Percentiles rank a stretch among this genome's conserved stretches.
phyloP scores from a whole-genome alignment of 1,140 invertebrate species.

The Nylanderia fulva region DNA sequence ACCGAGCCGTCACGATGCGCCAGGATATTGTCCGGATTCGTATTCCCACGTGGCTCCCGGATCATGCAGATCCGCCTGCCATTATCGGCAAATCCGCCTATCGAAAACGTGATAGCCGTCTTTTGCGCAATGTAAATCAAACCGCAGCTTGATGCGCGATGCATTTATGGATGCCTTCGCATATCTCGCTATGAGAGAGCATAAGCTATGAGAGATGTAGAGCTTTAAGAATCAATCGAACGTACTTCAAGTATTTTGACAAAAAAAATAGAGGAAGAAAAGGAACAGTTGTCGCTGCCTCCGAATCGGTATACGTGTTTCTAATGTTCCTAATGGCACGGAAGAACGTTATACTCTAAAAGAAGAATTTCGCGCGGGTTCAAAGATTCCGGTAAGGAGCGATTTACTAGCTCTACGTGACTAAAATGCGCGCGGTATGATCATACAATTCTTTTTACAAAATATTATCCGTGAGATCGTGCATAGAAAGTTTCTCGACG shows the following conservation, averaged over 20 bases:
- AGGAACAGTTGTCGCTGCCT: not conserved
- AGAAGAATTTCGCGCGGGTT: constrained; percentile 38
- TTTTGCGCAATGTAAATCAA: constrained; percentile 76
- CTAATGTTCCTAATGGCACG: constrained; percentile 22
- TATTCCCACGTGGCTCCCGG: constrained; percentile 77
- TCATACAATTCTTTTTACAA: not conserved
- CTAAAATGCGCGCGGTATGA: not conserved
- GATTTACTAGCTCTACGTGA: constrained; percentile 51
- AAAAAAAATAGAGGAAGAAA: not conserved
- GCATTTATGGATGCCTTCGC: constrained; percentile 29
- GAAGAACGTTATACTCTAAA: constrained; percentile 31
- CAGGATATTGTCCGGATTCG: constrained; percentile 78
- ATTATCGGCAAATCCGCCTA: constrained; percentile 79
- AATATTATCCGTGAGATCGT: constrained; percentile 8
- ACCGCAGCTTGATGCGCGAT: constrained; percentile 28
- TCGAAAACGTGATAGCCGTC: constrained; percentile 77
- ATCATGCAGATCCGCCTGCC: constrained; percentile 79
- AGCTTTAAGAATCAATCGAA: constrained; percentile 22
- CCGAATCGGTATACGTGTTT: not conserved
- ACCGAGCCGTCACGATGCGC: constrained; percentile 61
- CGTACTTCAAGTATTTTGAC: not conserved
- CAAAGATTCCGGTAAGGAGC: constrained; percentile 33
- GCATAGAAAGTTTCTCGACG: not conserved
- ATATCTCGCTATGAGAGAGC: not conserved
- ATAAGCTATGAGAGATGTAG: not conserved